phyloP scores from a whole-genome alignment of 2,113 vertebrate species.

The Myotis yumanensis region DNA sequence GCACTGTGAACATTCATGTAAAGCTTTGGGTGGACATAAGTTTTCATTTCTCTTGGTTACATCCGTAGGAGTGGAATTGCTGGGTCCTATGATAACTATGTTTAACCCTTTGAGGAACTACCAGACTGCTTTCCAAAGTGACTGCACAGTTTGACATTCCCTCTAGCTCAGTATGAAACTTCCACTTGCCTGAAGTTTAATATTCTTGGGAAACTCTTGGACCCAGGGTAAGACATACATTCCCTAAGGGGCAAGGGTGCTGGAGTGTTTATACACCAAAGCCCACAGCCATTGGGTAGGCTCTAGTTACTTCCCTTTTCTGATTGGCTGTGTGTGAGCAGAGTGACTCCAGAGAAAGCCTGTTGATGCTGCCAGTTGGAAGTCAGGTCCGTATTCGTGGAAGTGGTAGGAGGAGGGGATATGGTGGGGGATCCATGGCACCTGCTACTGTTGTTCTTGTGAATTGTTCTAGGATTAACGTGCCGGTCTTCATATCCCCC shows the following conservation, averaged over 20 bases:
- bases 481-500: neutral
- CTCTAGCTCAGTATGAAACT: neutral
- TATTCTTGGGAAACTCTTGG: neutral
- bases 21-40: neutral
- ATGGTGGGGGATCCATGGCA: neutral
- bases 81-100: neutral
- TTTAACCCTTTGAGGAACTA: neutral
- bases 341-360: neutral
- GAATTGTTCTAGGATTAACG: neutral
- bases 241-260: neutral
- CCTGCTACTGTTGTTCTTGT: neutral
- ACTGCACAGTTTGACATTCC: neutral
- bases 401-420: neutral
- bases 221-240: neutral
- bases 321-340: neutral
- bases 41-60: neutral
- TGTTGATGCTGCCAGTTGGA: neutral
- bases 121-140: neutral
- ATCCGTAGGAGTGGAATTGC: neutral
- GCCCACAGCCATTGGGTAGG: neutral
- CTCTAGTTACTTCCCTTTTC: neutral
- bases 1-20: neutral
- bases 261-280: neutral
- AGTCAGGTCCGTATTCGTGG: neutral
- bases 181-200: neutral